Base-by-base conservation (phyloP, 2,113 vertebrate species). In the Triplophysa dalaica region DNA sequence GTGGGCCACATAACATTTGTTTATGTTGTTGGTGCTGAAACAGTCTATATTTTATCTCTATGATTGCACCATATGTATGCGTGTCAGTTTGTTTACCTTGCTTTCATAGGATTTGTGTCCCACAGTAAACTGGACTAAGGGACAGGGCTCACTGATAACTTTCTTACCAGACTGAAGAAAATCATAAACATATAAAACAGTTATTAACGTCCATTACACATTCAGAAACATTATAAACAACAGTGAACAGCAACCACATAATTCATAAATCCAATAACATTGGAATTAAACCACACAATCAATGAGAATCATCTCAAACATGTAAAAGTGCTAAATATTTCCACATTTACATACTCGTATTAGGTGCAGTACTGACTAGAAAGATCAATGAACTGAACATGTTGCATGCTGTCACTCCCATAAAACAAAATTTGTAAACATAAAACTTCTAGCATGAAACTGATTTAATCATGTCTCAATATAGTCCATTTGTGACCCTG, bases 161-260 rank as follows among this genome's bases (percentile, higher is more conserved):
- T 98, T 99, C 90, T 98, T 99, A 81, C 94, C 95, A 19, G 94
- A 95, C 98, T 99, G 87, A 45, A 91, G 83, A n/a, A 58, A 86
- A 9, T 85, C 60, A n/a, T 38, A 77, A 81, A 9, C 14, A 13
- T 29, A 38, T 38, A 38, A 33, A 33, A 38, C 33, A 38, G 33
- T 77, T 54, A 65, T 66, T 77, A 52, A 64, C 45, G 65, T 48
- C 5, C 0, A 9, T 63, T 54, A 8, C 43, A 77, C 26, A 66
- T 75, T 50, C 1, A 77, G 38, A 45, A 13, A 26, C 2, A 26
- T 11, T 21, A n/a, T 26, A 56, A 72, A 8, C 29, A n/a, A 43
- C 16, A 45, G 22, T 62, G 8, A 75, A 17, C 48, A 10, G 17
- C n/a, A 19, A 19, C 7, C 2, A n/a, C 19, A 56, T n/a, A 56